Conservation (phyloP, 1,140 invertebrate species). For the Bicyclus anynana region DNA sequence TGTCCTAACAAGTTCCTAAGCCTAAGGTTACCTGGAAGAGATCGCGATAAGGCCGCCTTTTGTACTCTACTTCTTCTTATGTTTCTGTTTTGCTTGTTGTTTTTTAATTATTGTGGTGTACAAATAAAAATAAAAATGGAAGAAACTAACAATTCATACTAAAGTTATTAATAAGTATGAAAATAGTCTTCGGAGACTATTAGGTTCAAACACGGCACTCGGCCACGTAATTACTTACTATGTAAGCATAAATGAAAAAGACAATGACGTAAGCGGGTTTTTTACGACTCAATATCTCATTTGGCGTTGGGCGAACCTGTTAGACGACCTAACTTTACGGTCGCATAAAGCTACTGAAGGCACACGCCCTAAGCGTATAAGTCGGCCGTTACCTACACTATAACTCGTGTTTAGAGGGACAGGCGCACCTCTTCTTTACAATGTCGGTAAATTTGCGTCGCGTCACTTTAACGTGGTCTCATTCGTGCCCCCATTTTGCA, state of each 20-base stretch:
- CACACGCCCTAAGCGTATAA: constrained; percentile 36
- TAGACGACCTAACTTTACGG: constrained; percentile 31
- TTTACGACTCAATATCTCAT: constrained; percentile 37
- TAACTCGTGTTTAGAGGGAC: constrained; percentile 58
- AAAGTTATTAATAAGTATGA: too few species aligned
- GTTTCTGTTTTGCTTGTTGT: too few species aligned
- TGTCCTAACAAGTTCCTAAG: too few species aligned
- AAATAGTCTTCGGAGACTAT: too few species aligned
- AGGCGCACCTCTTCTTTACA: constrained; percentile 45
- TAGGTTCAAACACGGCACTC: too few species aligned
- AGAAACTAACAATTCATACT: too few species aligned
- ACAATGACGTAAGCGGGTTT: constrained; percentile 10
- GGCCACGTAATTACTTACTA: background rate
- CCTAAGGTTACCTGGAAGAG: too few species aligned
- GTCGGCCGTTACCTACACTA: constrained; percentile 51
- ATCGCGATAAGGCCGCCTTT: too few species aligned
- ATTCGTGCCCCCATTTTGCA: constrained; percentile 36
- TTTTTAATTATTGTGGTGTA: too few species aligned
- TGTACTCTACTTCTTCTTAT: too few species aligned
- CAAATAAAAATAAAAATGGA: too few species aligned
- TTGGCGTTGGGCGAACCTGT: constrained; percentile 27
- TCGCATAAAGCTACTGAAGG: constrained; percentile 34
- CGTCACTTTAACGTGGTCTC: constrained; percentile 46
- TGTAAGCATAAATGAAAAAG: background rate
- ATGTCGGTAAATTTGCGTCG: constrained; percentile 55